phyloP scores from a whole-genome alignment of 2,888 invertebrate species.

The Hirtodrosophila cameraria region DNA sequence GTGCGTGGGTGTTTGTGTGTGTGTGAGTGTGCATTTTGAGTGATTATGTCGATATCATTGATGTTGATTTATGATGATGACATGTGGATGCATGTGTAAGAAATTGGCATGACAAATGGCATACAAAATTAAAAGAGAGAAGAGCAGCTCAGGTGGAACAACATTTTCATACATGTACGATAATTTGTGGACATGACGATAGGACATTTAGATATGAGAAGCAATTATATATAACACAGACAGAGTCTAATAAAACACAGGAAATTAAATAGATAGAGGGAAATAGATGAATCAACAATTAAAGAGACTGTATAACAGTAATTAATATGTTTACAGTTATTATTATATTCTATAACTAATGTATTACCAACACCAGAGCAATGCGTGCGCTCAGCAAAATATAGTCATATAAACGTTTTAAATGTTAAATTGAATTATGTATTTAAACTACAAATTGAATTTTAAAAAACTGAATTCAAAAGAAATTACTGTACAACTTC shows the following conservation, averaged over 20 bases:
- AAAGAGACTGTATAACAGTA: too few species aligned
- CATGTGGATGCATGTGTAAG: constrained; percentile 40
- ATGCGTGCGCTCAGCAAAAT: not conserved
- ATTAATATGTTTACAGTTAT: too few species aligned
- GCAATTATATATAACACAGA: too few species aligned
- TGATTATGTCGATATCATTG: constrained; percentile 79
- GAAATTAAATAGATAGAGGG: too few species aligned
- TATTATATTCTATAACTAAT: too few species aligned
- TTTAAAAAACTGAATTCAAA: too few species aligned
- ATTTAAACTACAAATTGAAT: too few species aligned
- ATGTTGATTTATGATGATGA: constrained; percentile 79
- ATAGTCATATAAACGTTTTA: too few species aligned
- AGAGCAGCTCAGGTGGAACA: constrained; percentile 32
- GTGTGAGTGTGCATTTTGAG: constrained; percentile 61
- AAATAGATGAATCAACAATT: too few species aligned
- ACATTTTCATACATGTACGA: constrained; percentile 32
- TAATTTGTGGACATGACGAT: constrained; percentile 22
- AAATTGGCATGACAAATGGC: constrained; percentile 56
- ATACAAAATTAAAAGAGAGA: constrained; percentile 42
- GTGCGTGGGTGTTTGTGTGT: constrained; percentile 4
- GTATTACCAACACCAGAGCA: constrained; percentile 6
- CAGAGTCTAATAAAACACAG: too few species aligned
- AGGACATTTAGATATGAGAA: constrained; percentile 13
- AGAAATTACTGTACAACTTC: too few species aligned
- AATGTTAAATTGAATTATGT: too few species aligned